These are phyloP conservation scores for Lathronympha strigana DNA, from an alignment of 2,888 invertebrate species.

Conservation along the genomic window DNA sequence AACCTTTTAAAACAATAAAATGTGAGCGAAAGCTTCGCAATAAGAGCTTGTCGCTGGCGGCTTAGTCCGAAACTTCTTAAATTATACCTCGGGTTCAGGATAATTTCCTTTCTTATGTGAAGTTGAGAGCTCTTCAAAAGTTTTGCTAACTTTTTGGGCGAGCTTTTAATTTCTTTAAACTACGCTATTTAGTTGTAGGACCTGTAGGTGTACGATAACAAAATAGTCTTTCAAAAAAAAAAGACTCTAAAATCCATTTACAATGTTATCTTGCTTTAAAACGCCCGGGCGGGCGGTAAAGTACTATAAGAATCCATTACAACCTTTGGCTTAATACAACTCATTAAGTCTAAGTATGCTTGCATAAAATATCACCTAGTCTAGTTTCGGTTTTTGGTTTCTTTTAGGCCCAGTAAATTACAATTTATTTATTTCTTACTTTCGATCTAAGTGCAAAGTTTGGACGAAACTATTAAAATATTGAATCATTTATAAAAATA, in stretches of 20 bases:
- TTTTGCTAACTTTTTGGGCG: slow-evolving; percentile 57
- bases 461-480: too few species aligned
- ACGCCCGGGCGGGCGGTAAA: too few species aligned
- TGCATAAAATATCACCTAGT: too few species aligned
- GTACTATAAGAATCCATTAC: too few species aligned
- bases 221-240: background rate
- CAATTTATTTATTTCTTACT: too few species aligned
- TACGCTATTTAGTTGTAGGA: slow-evolving; percentile 20
- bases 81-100: slow-evolving; percentile 67
- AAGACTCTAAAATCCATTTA: background rate
- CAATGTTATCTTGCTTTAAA: background rate
- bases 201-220: slow-evolving; percentile 2
- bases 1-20: slow-evolving; percentile 35
- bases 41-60: slow-evolving; percentile 54
- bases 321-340: too few species aligned
- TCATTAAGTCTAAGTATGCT: too few species aligned
- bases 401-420: too few species aligned
- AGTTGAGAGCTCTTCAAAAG: slow-evolving; percentile 67
- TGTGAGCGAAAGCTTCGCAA: slow-evolving; percentile 50
- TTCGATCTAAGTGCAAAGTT: too few species aligned
- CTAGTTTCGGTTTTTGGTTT: too few species aligned
- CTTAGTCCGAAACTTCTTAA: slow-evolving; percentile 62
- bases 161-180: slow-evolving; percentile 60
- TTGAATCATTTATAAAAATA: background rate
- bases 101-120: slow-evolving; percentile 74